Percentiles rank a stretch among this genome's conserved stretches.
Evolutionary conservation across 2,113 vertebrate genomes (phyloP).

Genomic region (Phylloscopus trochilus): DNA sequence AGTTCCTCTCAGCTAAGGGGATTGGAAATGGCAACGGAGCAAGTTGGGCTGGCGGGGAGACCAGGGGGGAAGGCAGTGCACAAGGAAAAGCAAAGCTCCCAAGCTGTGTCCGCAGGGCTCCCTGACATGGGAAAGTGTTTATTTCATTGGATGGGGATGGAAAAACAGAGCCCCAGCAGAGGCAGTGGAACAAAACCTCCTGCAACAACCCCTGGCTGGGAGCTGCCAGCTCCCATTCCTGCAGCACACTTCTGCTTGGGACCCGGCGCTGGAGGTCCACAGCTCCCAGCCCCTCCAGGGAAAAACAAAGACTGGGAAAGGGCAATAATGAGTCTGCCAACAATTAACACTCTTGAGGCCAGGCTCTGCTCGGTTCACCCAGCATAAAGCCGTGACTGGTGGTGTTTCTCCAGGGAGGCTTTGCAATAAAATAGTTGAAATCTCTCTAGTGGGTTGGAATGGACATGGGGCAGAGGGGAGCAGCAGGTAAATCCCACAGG

Average conservation of each 20-base stretch:
- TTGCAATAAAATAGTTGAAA: background rate
- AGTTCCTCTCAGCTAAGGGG: background rate
- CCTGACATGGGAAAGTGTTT: background rate
- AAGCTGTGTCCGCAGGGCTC: background rate
- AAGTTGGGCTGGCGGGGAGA: background rate
- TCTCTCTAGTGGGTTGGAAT: background rate
- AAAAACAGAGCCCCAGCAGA: slow-evolving; percentile 32
- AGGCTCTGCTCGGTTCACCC: background rate
- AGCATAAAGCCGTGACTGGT: background rate
- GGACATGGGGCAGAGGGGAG: background rate
- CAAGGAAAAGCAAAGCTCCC: background rate
- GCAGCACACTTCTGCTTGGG: background rate
- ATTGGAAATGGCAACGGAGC: background rate
- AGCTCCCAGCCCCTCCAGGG: background rate
- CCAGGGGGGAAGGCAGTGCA: accelerated
- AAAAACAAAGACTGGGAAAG: background rate
- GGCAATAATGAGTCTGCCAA: background rate
- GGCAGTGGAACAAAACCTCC: background rate
- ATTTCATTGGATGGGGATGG: slow-evolving; percentile 20
- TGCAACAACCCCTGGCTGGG: background rate
- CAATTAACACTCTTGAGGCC: background rate
- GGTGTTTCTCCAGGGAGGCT: background rate
- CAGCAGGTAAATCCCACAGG: background rate
- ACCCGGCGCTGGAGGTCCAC: accelerated
- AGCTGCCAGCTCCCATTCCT: slow-evolving; percentile 39